Evolutionary conservation across 2,113 vertebrate species (phyloP).

Genomic region (Atherinomorus stipes): DNA sequence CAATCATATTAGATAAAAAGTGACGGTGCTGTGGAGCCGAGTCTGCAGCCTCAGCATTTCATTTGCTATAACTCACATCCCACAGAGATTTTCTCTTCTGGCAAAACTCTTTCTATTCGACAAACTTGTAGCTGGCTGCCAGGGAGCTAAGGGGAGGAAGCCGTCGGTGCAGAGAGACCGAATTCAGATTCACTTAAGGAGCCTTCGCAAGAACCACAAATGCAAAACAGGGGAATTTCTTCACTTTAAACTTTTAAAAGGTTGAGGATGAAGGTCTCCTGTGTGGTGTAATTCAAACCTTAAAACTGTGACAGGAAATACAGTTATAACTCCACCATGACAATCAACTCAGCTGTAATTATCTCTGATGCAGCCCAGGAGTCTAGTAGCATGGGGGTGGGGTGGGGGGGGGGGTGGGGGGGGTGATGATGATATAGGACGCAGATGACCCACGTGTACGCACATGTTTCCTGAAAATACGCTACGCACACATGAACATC

Average conservation of each 20-base stretch:
- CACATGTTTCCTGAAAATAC: constrained; percentile 23
- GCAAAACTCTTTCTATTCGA: constrained; percentile 23
- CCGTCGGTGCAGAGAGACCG: constrained; percentile 39
- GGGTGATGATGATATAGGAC: constrained; percentile 40
- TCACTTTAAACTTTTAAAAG: constrained; percentile 28
- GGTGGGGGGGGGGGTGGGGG: background rate
- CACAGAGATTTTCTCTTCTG: constrained; percentile 22
- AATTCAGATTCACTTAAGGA: constrained; percentile 33
- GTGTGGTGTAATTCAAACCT: constrained; percentile 57
- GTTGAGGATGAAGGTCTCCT: constrained; percentile 34
- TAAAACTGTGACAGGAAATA: constrained; percentile 53
- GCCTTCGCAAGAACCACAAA: constrained; percentile 30
- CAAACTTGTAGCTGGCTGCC: constrained; percentile 8
- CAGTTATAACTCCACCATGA: constrained; percentile 49
- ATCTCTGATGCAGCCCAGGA: constrained; percentile 49
- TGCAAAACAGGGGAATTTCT: constrained; percentile 38
- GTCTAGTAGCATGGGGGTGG: constrained; percentile 14
- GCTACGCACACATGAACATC: constrained; percentile 14
- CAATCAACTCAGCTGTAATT: constrained; percentile 61
- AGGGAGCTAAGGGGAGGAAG: constrained; percentile 21
- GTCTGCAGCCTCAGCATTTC: constrained; percentile 50
- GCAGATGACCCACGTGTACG: constrained; percentile 19
- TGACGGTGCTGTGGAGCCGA: background rate
- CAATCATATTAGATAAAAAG: constrained; percentile 38
- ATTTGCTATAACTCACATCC: constrained; percentile 17